Evolutionary conservation across 2,113 vertebrate species (phyloP), one percentile per base, ranked within the genome.

Genomic region (Lonchura striata): DNA sequence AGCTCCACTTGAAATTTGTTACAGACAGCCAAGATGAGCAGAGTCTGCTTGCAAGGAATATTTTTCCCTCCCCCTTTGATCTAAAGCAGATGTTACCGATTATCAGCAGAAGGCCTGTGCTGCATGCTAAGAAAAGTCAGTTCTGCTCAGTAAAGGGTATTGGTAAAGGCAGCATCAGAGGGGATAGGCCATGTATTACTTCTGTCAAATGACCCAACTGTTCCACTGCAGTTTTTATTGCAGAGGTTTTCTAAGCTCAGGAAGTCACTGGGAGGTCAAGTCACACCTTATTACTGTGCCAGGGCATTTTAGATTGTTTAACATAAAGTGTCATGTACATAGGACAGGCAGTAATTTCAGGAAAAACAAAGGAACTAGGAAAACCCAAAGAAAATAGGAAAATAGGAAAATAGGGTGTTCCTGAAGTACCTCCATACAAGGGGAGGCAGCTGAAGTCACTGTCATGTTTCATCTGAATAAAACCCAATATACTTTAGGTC

Each of bases 51-150:
- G 76, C 47, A 81, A 72, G 77, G 63, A 78, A 27, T 56, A n/a
- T 72, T 82, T 65, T 72, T 81, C 39, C 33, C 42, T 57, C 44
- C 17, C 28, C 42, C 64, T 90, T 86, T 94, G 86, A 88, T 93
- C 64, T 81, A 77, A 88, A 93, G 86, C 88, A 97, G 96, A 95
- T 94, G 91, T 57, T 92, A 52, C 39, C 10, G 47, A 77, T 92
- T 93, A 90, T 25, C 71, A 95, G 76, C 79, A 88, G 81, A 66
- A 77, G 59, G 88, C 46, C 42, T n/a, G 35, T 63, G 24, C 21
- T 90, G 78, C 78, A 90, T 69, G 68, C 71, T 88, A 59, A 94
- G 19, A 22, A 22, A 50, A 41, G 42, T n/a, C 44, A 33, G 41
- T 31, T 44, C 19, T 64, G 65, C 41, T 87, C 78, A 69, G 66